Evolutionary conservation across 2,888 invertebrate species (phyloP), one percentile per base, ranked within the genome.

Genomic region (Leptarthrus brevirostris): DNA sequence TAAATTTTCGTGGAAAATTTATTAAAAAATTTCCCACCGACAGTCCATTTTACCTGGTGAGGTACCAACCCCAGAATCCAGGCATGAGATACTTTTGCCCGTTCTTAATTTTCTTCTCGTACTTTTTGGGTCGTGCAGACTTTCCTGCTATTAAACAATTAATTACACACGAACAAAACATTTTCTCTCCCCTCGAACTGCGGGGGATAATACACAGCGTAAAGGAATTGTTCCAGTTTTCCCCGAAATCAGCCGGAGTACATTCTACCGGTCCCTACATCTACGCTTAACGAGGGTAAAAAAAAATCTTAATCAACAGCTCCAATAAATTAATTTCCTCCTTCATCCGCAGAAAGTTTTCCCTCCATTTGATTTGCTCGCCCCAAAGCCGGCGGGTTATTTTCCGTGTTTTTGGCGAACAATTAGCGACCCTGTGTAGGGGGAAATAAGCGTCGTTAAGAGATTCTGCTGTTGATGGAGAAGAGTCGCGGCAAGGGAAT

Each of bases 281-380:
- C 6, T 40, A 3, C 49, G 47, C 22, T 30, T 40, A 36, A 74
- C 36, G 58, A 49, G 74, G 54, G 54, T 49, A 74, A 61, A 30
- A 30, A 30, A 74, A 74, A 74, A 74, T 74, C 74, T 74, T 74
- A 74, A 74, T 74, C 74, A 74, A 74, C 74, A 70, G 74, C 74
- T 74, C 58, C 74, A 74, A 74, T 74, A 74, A 74, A 74, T 74
- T 74, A 74, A 74, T 74, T 74, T 74, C 54, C 56, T 58, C 24
- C 36, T 44, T 3, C 22, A 56, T 26, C 56, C 40, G 40, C 30
- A 40, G 22, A 12, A 22, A 40, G 30, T n/a, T 61, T 61, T 40
- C 36, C 61, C 30, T 40, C 14, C 40, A 20, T 18, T 2, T 5
- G 40, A 12, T 34, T 6, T 36, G 12, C 61, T 30, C 20, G 18